Evolutionary conservation across 2,113 vertebrate species (phyloP).

Genomic region (Platichthys flesus): DNA sequence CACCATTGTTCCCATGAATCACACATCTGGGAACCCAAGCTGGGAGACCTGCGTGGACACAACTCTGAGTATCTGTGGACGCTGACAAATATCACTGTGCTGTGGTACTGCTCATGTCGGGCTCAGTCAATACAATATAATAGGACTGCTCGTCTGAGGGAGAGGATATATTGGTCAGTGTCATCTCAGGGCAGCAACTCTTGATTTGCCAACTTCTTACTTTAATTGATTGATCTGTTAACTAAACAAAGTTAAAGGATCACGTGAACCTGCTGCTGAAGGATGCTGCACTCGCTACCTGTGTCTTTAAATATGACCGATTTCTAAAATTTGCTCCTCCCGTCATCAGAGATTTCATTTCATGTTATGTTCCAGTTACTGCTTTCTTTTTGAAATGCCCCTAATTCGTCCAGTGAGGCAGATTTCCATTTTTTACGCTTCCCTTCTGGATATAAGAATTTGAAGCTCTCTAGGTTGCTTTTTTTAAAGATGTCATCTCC

Average conservation of each 20-base stretch:
- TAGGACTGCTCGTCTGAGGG: neutral
- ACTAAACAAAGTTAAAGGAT: neutral
- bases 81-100: neutral
- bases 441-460: neutral
- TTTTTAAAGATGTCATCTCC: neutral
- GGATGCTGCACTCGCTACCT: neutral
- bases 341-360: neutral
- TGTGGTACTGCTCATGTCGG: neutral
- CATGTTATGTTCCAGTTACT: neutral
- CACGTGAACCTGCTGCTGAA: neutral
- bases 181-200: neutral
- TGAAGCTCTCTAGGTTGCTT: neutral
- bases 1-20: slow-evolving; percentile 54
- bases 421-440: neutral
- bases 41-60: slow-evolving; percentile 17
- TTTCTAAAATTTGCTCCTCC: neutral
- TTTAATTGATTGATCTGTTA: neutral
- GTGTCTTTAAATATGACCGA: neutral
- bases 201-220: neutral
- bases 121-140: neutral
- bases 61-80: neutral
- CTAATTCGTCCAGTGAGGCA: neutral
- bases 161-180: neutral
- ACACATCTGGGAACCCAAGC: slow-evolving; percentile 31
- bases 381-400: neutral